Evolutionary conservation across 2,888 invertebrate genomes (phyloP), one percentile per base, ranked within the genome.

Genomic region (Sipunculus nudus): DNA sequence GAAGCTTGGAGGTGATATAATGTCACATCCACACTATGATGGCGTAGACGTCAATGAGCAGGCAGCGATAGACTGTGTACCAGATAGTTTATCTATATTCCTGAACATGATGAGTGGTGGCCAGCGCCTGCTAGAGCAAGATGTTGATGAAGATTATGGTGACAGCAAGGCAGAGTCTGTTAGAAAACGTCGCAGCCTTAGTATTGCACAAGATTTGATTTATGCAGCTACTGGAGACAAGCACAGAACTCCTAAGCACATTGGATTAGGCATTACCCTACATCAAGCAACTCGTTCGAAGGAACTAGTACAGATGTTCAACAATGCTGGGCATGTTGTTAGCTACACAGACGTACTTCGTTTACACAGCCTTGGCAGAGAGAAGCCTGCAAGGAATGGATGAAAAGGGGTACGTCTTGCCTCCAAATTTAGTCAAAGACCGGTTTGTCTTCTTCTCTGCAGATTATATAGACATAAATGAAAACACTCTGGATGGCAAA

Each of bases 81-180:
- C 56, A 13, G 49, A 56, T 16, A 56, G 56, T 39, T 39, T 56
- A 26, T 56, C 50, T 49, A 56, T 56, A 49, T 56, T 56, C 29
- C 29, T 56, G 28, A 49, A 39, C 29, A n/a, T 56, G 26, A 5
- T 56, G n/a, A 19, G 32, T 4, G 56, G 56, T 23, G 56, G 38
- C 8, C 41, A 53, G 28, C 5, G 6, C 13, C 41, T 53, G 6
- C 28, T 53, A 6, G 53, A 53, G 8, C 5, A 21, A 35, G 41
- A n/a, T n/a, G n/a, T 41, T 41, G 38, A 10, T 5, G 56, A 48
- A 21, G 49, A 35, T 31, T 29, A 54, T 21, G 16, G 23, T 10
- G 19, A 38, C 23, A 23, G 38, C 10, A 16, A 50, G 16, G 13
- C 19, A 8, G 13, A 26, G 5, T 13, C n/a, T 8, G 19, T 8